Conservation (phyloP, 2,888 invertebrate species). For the Anthoptus insignis region DNA sequence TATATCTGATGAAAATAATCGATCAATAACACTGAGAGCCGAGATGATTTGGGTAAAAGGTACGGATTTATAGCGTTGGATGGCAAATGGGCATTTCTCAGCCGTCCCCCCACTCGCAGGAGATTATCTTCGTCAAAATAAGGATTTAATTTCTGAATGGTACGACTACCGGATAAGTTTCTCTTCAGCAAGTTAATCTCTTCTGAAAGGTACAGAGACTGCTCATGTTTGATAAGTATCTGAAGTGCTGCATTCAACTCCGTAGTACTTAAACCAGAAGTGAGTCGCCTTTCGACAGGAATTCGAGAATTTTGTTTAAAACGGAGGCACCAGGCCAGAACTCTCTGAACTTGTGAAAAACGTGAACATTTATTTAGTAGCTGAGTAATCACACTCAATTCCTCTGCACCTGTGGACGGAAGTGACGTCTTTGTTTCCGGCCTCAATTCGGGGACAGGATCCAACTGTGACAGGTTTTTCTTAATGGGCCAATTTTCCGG, state of each 20-base stretch:
- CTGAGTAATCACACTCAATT: background rate
- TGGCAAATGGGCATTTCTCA: background rate
- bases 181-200: background rate
- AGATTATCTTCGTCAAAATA: constrained; percentile 7
- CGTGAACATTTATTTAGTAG: background rate
- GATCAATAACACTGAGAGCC: background rate
- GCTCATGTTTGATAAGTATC: background rate
- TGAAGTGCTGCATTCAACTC: background rate
- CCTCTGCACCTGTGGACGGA: background rate
- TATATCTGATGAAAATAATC: constrained; percentile 5
- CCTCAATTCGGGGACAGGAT: background rate
- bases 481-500: background rate
- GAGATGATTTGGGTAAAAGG: background rate
- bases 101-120: constrained; percentile 22
- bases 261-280: background rate
- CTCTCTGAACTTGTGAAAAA: background rate
- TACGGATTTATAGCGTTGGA: background rate
- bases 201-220: background rate
- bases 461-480: background rate
- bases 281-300: background rate
- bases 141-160: constrained; percentile 6
- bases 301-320: background rate
- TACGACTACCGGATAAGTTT: background rate
- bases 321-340: background rate
- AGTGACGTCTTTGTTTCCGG: background rate